Evolutionary conservation across 2,797 vertebrate species (phyloP), one percentile per base, ranked within the genome.

Genomic region (Sebastes itinus): DNA sequence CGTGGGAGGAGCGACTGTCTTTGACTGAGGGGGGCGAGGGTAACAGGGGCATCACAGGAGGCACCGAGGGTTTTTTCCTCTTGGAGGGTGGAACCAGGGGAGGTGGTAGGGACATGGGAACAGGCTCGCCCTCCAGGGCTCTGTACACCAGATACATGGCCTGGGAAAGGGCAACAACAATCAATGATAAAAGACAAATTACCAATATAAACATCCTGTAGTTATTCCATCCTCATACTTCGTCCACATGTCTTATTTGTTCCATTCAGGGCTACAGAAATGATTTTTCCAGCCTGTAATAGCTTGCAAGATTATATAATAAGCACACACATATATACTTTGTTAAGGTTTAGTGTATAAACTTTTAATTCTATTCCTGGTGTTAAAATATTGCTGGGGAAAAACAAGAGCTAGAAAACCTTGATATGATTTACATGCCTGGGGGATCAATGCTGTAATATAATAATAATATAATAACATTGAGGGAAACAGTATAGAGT

Each of bases 71-170:
- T 91, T 96, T 96, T 97, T 98, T 99, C 92, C 98, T 97, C 93
- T 99, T 99, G 75, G 98, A 98, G 84, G 96, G 97, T 92, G 99
- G 98, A 90, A 99, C 95, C 93, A 99, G 94, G 81, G 97, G 93
- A 83, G 97, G 94, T 61, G 98, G 97, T 83, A 99, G 95, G 84
- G 96, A 96, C 97, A 99, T 97, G 93, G 98, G 98, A 91, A 99
- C 98, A 65, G 97, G 94, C 89, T 99, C 98, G 30, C 98, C 98
- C 92, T 99, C 99, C 94, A 99, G 94, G 63, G 98, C 98, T 86
- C 97, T 97, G 94, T 99, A 99, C 46, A 99, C 99, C 95, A 99
- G 95, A 96, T 97, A 98, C 98, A 99, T 99, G 80, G 98, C 99
- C 99, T 99, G 85, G 20, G 65, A 87, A 77, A 87, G 46, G 54